A percentile compares a stretch with the other conserved stretches of the same genome.
Evolutionary conservation across 2,113 vertebrate genomes (phyloP).

Genomic region (Cheirogaleus medius): DNA sequence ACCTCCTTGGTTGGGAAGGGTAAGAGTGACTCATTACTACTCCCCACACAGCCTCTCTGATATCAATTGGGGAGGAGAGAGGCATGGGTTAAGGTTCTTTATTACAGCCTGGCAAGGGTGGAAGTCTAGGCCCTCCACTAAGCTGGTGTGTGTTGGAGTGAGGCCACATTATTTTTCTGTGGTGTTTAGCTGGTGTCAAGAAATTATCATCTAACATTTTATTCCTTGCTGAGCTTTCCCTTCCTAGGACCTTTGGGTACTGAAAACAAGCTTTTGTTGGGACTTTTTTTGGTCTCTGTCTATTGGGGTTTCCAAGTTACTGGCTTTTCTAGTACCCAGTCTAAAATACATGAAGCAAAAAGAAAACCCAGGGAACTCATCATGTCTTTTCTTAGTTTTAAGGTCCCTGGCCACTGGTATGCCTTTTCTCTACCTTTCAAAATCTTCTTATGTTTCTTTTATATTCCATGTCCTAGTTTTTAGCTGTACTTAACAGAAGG

Average conservation of each 20-base stretch:
- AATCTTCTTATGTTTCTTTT: not conserved
- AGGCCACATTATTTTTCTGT: not conserved
- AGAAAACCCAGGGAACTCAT: not conserved
- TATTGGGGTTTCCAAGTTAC: not conserved
- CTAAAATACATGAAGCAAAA: not conserved
- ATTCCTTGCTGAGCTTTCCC: not conserved
- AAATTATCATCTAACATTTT: not conserved
- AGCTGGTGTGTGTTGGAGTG: not conserved
- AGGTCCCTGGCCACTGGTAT: not conserved
- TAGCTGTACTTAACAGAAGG: not conserved
- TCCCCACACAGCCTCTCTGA: not conserved
- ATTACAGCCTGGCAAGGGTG: not conserved
- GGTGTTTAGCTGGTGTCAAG: not conserved
- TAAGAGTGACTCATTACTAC: not conserved
- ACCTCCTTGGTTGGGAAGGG: not conserved
- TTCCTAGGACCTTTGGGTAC: not conserved
- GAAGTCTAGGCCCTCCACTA: not conserved
- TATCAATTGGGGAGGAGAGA: not conserved
- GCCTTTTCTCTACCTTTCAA: no score
- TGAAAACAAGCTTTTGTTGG: not conserved
- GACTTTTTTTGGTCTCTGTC: not conserved
- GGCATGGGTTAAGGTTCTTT: not conserved
- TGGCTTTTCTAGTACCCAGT: not conserved
- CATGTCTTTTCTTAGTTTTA: not conserved
- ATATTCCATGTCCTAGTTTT: not conserved